Evolutionary conservation across 2,113 vertebrate genomes (phyloP), one percentile per base, ranked within the genome.

Genomic region (Trematocara macrostoma): DNA sequence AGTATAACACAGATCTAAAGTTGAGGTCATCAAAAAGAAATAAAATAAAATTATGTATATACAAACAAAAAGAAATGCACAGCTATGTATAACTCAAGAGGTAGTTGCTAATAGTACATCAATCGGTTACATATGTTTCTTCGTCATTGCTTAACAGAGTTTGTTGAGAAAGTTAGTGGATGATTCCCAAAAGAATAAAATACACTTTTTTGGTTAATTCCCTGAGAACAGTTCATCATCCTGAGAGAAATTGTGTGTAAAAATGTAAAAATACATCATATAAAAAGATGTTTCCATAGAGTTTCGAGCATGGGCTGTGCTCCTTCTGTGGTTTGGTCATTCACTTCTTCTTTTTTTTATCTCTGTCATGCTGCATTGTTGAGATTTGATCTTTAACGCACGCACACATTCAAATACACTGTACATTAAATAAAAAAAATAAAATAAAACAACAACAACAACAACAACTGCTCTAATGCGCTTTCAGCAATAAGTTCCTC

Each of bases 201-300:
- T 95, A 95, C 94, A 97, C 96, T 93, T 96, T 94, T 97, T 94
- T 97, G 97, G 97, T 98, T 97, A 96, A 97, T 98, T 99, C 98
- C 98, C 98, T 99, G 99, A 99, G 99, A 97, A 97, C 97, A 98
- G 97, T 97, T 98, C 93, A 97, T 98, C 97, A 97, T 99, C 99
- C 98, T 99, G 98, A 99, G 98, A 96, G 96, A 97, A 97, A 97
- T 96, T 97, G 91, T 94, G 94, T 90, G 93, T 96, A 95, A 92
- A 95, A 95, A 93, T 94, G 87, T 93, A 93, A 92, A 93, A 94
- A 95, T 90, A 94, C 91, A 91, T 92, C 82, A 92, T 94, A 95
- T 86, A 94, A 96, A 93, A 94, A 91, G 84, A 93, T 83, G 91
- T 88, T 88, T 91, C 88, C 76, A 84, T 87, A 88, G 81, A 91